These are phyloP conservation scores for Heterotis niloticus DNA, from an alignment of 2,113 vertebrate genomes.

Conservation along the genomic window DNA sequence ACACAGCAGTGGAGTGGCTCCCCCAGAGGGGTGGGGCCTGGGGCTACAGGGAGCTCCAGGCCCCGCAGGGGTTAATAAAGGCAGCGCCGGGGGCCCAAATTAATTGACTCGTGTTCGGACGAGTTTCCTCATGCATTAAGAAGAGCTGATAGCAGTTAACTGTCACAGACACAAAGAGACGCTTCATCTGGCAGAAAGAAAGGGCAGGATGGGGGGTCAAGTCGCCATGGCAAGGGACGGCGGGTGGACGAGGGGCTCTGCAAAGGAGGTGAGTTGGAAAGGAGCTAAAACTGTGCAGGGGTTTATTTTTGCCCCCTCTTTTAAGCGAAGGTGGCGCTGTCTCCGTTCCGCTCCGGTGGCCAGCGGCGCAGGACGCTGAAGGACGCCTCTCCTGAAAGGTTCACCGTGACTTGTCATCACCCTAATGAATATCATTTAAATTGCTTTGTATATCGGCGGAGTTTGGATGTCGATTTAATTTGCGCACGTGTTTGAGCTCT, in stretches of 20 bases:
- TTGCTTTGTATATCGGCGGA: slow-evolving; percentile 99
- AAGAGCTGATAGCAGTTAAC: slow-evolving; percentile 51
- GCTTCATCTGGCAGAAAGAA: slow-evolving; percentile 13
- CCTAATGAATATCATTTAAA: slow-evolving; percentile 99
- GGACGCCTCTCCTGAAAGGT: slow-evolving; percentile 85
- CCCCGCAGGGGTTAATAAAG: slow-evolving; percentile 68
- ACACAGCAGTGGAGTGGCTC: too few relatives aligned
- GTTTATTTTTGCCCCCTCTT: slow-evolving; percentile 39
- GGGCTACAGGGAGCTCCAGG: slow-evolving; percentile 56
- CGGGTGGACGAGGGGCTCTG: slow-evolving; percentile 27
- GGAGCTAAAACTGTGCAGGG: slow-evolving; percentile 52
- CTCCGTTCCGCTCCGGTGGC: slow-evolving; percentile 73
- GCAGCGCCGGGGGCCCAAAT: slow-evolving; percentile 55
- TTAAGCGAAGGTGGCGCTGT: slow-evolving; percentile 72
- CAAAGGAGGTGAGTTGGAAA: slow-evolving; percentile 66
- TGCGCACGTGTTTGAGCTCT: slow-evolving; percentile 99
- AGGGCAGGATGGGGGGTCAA: neutral
- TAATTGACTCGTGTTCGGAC: slow-evolving; percentile 59
- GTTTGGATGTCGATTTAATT: slow-evolving; percentile 99
- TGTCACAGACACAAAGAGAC: slow-evolving; percentile 38
- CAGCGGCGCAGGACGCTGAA: slow-evolving; percentile 81
- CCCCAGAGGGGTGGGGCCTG: slow-evolving; percentile 34
- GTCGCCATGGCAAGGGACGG: slow-evolving; percentile 17
- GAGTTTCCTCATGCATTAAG: slow-evolving; percentile 46
- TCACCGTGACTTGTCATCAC: slow-evolving; percentile 98